These are phyloP conservation scores for Acheta domesticus DNA, from an alignment of 2,888 invertebrate species.

Conservation along the genomic window DNA sequence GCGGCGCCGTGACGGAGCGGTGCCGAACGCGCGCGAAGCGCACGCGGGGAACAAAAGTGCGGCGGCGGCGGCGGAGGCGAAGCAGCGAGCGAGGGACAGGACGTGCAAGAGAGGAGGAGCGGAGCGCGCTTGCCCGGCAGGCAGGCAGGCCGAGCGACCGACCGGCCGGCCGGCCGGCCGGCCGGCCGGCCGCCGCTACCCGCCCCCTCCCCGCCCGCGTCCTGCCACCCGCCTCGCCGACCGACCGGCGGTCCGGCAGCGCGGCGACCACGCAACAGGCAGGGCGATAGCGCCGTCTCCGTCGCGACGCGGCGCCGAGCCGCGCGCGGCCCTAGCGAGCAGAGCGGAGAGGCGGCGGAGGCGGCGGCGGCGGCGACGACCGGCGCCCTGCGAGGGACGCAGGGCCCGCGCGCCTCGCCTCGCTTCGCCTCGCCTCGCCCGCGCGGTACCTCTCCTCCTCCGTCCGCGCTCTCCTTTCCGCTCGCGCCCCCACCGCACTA, in stretches of 20 bases:
- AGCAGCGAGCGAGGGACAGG: conserved; percentile 1
- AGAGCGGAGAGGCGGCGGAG: not conserved
- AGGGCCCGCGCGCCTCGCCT: conserved; percentile 39
- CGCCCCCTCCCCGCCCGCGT: not conserved
- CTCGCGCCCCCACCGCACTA: conserved; percentile 26
- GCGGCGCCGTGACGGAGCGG: conserved; percentile 3
- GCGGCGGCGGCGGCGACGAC: not conserved
- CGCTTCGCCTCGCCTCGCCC: conserved; percentile 41
- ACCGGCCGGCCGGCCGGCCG: not conserved
- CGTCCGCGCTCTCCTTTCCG: conserved; percentile 12
- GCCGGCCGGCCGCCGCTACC: not conserved
- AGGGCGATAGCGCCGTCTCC: conserved; percentile 9
- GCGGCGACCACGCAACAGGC: conserved; percentile 28
- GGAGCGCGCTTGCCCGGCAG: not conserved
- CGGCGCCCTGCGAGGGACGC: conserved; percentile 22
- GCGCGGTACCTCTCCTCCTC: not conserved
- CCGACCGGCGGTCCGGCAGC: conserved; percentile 24
- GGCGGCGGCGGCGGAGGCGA: conserved; percentile 5
- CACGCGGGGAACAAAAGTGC: conserved; percentile 2
- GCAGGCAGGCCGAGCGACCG: not conserved
- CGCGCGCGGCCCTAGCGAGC: not conserved
- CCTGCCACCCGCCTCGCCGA: not conserved
- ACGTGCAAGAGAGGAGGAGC: not conserved
- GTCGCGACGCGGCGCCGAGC: not conserved
- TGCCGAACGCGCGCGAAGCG: not conserved